Evolutionary conservation across 64 coral and sea anemone species (phyloP).

Genomic region (Actinia tenebrosa): DNA sequence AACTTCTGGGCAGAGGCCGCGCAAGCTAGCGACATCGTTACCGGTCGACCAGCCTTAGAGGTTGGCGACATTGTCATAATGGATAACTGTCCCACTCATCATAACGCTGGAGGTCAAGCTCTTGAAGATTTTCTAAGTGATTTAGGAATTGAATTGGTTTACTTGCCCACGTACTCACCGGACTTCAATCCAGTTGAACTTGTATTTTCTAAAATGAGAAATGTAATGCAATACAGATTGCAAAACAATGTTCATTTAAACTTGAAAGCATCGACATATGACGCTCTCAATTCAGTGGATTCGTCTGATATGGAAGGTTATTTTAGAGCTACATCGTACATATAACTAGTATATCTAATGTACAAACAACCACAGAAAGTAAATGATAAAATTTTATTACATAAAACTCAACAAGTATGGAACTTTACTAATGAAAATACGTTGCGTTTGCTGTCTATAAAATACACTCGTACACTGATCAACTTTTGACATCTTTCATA

Average conservation of each 20-base stretch:
- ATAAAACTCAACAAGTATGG: background rate
- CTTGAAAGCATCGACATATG: slow-evolving; percentile 8
- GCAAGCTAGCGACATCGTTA: too few species aligned
- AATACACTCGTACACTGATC: too few species aligned
- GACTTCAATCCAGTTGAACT: slow-evolving; percentile 9
- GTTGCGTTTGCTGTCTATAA: background rate
- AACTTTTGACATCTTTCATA: too few species aligned
- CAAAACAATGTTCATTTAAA: background rate
- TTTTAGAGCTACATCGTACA: slow-evolving; percentile 9
- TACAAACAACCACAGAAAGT: background rate
- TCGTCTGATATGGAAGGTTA: background rate
- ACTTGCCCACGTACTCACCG: background rate
- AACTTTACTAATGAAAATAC: background rate
- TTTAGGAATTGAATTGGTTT: background rate
- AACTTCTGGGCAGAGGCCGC: too few species aligned
- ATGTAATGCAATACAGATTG: slow-evolving; percentile 13
- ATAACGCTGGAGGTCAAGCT: background rate
- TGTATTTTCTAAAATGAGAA: slow-evolving; percentile 17
- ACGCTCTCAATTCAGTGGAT: background rate
- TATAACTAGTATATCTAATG: background rate
- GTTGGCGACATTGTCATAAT: background rate
- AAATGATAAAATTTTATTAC: too few species aligned
- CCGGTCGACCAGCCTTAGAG: too few species aligned
- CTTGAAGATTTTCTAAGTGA: background rate
- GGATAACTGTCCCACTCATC: slow-evolving; percentile 10